Evolutionary conservation across 1,140 invertebrate genomes (phyloP), one percentile per base, ranked within the genome.

Genomic region (Oppia nitens): DNA sequence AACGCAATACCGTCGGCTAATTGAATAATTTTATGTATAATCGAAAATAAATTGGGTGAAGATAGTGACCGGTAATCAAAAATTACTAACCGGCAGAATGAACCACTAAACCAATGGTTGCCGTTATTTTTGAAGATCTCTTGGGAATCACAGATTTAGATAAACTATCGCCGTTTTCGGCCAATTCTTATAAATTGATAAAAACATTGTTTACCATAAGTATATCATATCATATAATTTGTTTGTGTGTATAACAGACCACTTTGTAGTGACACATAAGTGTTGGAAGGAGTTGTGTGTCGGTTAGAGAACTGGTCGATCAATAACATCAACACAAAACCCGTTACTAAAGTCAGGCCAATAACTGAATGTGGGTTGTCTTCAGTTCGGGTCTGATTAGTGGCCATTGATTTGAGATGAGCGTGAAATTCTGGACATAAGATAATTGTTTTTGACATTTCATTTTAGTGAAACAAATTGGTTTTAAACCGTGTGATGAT

Each of bases 241-340:
- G n/a, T n/a, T n/a, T n/a, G n/a, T n/a, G n/a, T 20, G 11, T 9
- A 21, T 25, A 20, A 21, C 49, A 11, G 20, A 21, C 20, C 49
- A 21, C 11, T 50, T 6, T 6, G 20, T 25, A 25, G 24, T 9
- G 49, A 4, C 4, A 50, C 20, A 20, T 25, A 11, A 20, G 49
- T 50, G 11, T 20, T 50, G 11, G 4, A 11, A n/a, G n/a, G n/a
- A 20, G 24, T 9, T 6, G 6, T 50, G 20, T 20, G 20, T 25
- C 71, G 66, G 23, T 76, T 77, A 59, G 75, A 68, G 40, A 75
- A 73, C 66, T 95, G 89, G 73, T 98, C 95, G 2, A 99, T 83
- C 9, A 98, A 70, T 52, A 98, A 75, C 95, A 99, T 98, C 68
- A 98, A 93, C 21, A 98, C 80, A 73, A 99, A 99, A 20, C 93